Base-by-base conservation (phyloP, 2,797 vertebrate genomes). In the Peromyscus melanophrys region DNA sequence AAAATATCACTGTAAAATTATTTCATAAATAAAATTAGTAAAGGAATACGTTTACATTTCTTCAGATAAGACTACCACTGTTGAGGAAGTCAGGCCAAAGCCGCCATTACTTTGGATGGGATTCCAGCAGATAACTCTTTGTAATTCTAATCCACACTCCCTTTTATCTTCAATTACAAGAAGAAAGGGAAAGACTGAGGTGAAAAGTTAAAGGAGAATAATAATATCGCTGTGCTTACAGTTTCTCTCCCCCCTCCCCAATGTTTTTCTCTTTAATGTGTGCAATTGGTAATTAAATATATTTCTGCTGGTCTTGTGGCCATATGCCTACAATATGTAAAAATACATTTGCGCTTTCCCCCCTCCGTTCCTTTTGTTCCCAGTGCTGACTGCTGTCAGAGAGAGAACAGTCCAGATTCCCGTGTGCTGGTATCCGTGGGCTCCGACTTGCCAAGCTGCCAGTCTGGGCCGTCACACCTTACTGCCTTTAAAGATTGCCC, bases 401-500 rank as follows among this genome's bases (percentile, higher is more conserved):
- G 97, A 96, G 97, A 96, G 97, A 98, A 96, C 97, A 97, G 98
- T 98, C 98, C 98, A 98, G 98, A 99, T 99, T 98, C 98, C 98
- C 98, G 99, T 99, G 99, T 98, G 98, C 98, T 99, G 99, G 99
- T 99, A 99, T 99, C 99, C 99, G 99, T 99, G 98, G 99, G 99
- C 99, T 99, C 98, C 89, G 97, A 98, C 99, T 99, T 99, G 99
- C 99, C 99, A 99, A 99, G 99, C 99, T 99, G 99, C 99, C 99
- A 99, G 99, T 99, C 99, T 99, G 99, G 98, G 99, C 99, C 99
- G 99, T 99, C 99, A 99, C 99, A 99, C 99, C 99, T 99, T 99
- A 99, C 99, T 99, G 99, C 99, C 98, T 99, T 99, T 99, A 99
- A 99, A 99, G 99, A 99, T 99, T 99, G 99, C 99, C 99, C 99